These are phyloP conservation scores for Loris lydekkerianus DNA, from an alignment of 2,797 vertebrate species.

Conservation along the genomic window DNA sequence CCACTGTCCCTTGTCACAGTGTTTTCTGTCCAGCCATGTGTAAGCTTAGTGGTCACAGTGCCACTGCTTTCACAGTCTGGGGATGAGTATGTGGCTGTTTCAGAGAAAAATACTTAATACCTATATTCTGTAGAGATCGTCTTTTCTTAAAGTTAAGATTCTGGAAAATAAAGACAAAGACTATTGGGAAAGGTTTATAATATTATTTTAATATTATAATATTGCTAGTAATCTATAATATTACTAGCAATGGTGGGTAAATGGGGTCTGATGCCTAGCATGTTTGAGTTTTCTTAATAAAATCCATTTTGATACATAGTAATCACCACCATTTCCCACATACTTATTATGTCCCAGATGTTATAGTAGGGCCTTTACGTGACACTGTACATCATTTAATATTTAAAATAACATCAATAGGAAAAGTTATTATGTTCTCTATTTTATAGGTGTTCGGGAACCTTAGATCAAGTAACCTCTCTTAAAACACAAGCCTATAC, in stretches of 20 bases:
- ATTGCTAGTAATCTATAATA: background rate
- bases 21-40: background rate
- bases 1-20: background rate
- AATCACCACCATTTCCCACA: background rate
- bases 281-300: conserved; percentile 35
- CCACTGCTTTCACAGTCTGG: background rate
- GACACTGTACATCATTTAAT: background rate
- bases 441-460: background rate
- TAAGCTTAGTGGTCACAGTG: background rate
- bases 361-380: background rate
- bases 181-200: background rate
- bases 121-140: background rate
- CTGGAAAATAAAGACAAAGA: conserved; percentile 4
- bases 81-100: background rate
- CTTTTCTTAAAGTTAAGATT: background rate
- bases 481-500: background rate
- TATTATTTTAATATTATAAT: too few species aligned
- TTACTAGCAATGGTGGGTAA: background rate
- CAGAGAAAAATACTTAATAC: background rate
- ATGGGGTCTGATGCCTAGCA: background rate
- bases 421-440: background rate
- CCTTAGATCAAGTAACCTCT: background rate
- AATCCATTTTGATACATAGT: background rate
- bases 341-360: background rate
- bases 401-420: background rate